Base-by-base conservation (phyloP, 2,888 invertebrate species). In the Phalera bucephala region DNA sequence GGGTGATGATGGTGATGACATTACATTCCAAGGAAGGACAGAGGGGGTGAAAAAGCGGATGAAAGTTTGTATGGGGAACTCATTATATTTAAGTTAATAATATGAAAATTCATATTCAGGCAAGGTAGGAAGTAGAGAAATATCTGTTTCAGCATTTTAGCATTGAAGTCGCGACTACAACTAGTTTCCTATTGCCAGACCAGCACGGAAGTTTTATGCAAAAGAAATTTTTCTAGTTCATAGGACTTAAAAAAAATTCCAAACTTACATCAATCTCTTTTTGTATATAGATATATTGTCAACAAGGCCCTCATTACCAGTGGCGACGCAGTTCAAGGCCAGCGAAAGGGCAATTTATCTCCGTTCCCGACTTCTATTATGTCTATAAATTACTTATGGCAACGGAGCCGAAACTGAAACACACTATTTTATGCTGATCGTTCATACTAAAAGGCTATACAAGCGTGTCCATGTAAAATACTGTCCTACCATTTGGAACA, bases 331-430 rank as follows among this genome's bases (percentile, higher is more conserved):
- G n/a, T n/a, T n/a, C n/a, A n/a, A n/a, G n/a, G 80, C 26, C 64
- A 45, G 38, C 39, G 52, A 47, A 53, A 48, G 65, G 61, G 60
- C 65, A 71, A 80, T 80, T 78, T 74, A 70, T 80, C 68, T 72
- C 56, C 36, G 45, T 67, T 54, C 64, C 55, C 59, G 61, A 60
- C 65, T 71, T 51, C 42, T 74, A 77, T 78, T 77, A 75, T 66
- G 64, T 52, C 65, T 64, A 73, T 79, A 79, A 80, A 79, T 79
- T 74, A 73, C 72, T 65, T 69, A 67, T 60, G 57, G 58, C 54
- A 57, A 59, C 55, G 60, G 64, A 48, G 33, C 39, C 36, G 29
- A 36, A 50, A 40, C 38, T 32, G 34, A 44, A 37, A 44, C 36
- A 40, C 41, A 37, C 32, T 32, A 49, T 52, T 40, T 45, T 47